Conservation (phyloP, 2,113 vertebrate genomes). For the Cyrtonyx montezumae region DNA sequence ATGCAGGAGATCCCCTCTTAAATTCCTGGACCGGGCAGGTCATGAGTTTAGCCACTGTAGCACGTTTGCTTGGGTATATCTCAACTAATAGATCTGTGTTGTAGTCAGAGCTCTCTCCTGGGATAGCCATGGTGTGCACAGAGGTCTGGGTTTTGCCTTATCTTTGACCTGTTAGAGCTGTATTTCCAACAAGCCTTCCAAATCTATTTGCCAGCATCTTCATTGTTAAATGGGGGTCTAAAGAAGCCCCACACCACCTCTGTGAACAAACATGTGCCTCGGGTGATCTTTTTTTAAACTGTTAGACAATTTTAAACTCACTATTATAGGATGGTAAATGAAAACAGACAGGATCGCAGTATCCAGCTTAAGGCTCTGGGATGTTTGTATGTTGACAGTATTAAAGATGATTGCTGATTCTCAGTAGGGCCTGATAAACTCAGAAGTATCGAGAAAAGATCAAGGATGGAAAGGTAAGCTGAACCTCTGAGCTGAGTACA, state of each 20-base stretch:
- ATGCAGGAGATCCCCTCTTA: not conserved
- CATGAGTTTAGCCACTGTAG: not conserved
- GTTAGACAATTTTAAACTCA: not conserved
- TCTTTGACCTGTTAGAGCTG: rapidly evolving
- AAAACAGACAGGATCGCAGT: not conserved
- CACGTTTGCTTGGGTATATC: not conserved
- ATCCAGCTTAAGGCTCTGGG: not conserved
- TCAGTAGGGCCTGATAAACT: not conserved
- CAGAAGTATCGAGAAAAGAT: not conserved
- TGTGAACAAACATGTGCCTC: not conserved
- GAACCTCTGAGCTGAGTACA: not conserved
- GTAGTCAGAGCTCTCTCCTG: not conserved
- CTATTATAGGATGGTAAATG: not conserved
- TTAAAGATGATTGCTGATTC: not conserved
- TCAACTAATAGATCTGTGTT: not conserved
- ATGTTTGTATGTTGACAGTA: not conserved
- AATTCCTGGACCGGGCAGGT: not conserved
- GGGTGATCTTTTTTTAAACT: not conserved
- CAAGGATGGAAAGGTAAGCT: not conserved
- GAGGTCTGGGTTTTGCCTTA: not conserved
- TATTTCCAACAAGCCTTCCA: not conserved
- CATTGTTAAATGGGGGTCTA: not conserved
- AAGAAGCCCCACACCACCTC: not conserved
- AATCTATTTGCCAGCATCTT: not conserved
- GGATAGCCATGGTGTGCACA: not conserved